Evolutionary conservation across 2,797 vertebrate genomes (phyloP).

Genomic region (Halcyon leucocephala): DNA sequence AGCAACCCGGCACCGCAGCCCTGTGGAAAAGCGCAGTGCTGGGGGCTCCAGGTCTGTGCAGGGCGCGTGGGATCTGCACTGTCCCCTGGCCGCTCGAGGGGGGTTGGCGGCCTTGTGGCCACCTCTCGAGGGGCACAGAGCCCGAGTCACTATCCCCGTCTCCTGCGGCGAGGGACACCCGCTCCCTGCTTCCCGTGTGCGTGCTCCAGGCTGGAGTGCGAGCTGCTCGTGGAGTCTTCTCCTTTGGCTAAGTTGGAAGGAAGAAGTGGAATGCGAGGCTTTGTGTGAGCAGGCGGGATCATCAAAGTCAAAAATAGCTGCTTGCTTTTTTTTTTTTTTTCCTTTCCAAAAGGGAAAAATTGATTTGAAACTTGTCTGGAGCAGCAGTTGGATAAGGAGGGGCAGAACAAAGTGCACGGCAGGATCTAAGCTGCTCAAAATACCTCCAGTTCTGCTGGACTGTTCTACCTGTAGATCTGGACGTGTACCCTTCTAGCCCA

Average conservation of each 20-base stretch:
- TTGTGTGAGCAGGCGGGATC: background rate
- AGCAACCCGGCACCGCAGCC: background rate
- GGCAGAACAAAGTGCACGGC: background rate
- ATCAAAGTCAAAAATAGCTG: background rate
- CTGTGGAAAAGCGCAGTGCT: rapidly evolving
- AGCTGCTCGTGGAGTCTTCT: background rate
- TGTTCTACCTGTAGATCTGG: background rate
- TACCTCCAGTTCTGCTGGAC: background rate
- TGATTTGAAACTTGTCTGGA: background rate
- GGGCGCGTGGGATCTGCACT: background rate
- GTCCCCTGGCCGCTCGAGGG: rapidly evolving
- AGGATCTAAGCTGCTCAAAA: background rate
- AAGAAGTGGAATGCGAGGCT: background rate
- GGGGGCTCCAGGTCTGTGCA: background rate
- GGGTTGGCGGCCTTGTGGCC: background rate
- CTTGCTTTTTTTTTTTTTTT: rapidly evolving
- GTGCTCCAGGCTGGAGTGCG: background rate
- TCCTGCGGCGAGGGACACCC: rapidly evolving
- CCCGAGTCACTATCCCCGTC: rapidly evolving
- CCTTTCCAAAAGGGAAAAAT: background rate
- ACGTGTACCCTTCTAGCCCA: rapidly evolving
- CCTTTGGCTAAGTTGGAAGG: background rate
- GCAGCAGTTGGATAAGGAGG: background rate
- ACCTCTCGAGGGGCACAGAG: background rate
- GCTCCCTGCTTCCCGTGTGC: rapidly evolving